Evolutionary conservation across 2,113 vertebrate genomes (phyloP).

Genomic region (Chinchilla lanigera): DNA sequence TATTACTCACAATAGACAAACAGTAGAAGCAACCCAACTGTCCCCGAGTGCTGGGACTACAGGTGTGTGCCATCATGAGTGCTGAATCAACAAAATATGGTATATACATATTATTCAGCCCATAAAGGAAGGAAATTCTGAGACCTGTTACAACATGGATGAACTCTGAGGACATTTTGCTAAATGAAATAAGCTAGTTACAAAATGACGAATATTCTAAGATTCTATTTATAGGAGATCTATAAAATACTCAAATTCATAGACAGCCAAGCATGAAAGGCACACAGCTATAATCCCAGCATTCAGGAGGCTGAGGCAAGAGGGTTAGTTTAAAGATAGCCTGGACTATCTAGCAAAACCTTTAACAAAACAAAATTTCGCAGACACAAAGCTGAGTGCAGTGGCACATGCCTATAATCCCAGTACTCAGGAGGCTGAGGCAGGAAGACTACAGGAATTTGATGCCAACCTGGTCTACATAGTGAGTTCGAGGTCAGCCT

Average conservation of each 20-base stretch:
- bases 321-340: neutral
- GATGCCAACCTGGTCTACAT: neutral
- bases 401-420: neutral
- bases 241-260: neutral
- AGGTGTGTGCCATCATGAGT: no score
- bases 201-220: neutral
- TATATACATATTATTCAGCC: neutral
- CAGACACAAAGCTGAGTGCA: neutral
- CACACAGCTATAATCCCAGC: neutral
- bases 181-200: neutral
- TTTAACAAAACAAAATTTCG: neutral
- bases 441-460: neutral
- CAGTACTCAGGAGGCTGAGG: neutral
- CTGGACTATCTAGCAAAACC: neutral
- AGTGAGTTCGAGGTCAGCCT: neutral
- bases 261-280: neutral
- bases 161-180: neutral
- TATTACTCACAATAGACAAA: neutral
- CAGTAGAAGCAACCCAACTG: neutral
- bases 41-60: no score
- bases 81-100: neutral
- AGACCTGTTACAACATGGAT: neutral
- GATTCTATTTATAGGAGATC: neutral
- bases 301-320: neutral
- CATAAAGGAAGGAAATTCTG: neutral